Percentiles rank a stretch among this genome's conserved stretches.
Evolutionary conservation across 30 jellyfish, hydroid and myxozoan species (phyloP).

Genomic region (Hydractinia echinata): DNA sequence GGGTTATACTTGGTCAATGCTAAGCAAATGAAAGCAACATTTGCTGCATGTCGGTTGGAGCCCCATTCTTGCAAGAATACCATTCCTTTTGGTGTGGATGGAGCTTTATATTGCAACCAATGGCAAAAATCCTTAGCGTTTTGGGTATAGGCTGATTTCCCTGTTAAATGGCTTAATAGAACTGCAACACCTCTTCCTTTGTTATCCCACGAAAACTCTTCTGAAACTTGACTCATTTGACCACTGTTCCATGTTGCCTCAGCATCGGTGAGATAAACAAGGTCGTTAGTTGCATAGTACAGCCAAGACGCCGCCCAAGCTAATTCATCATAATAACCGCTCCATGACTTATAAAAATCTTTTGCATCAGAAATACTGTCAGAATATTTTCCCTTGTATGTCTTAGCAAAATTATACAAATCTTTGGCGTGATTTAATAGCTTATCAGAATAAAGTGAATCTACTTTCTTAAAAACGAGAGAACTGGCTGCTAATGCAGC

Average conservation of each 20-base stretch:
- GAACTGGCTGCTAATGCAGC: slow-evolving; percentile 78
- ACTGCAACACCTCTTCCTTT: slow-evolving; percentile 62
- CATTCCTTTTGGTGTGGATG: slow-evolving; percentile 54
- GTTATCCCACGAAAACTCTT: slow-evolving; percentile 78
- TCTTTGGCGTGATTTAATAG: slow-evolving; percentile 60
- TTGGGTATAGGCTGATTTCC: slow-evolving; percentile 16
- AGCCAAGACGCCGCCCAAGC: slow-evolving; percentile 76
- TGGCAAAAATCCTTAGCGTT: slow-evolving; percentile 45
- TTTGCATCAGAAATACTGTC: slow-evolving; percentile 54
- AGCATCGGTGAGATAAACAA: slow-evolving; percentile 43
- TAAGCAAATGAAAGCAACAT: slow-evolving; percentile 63
- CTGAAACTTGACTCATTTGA: not conserved
- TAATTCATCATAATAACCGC: slow-evolving; percentile 67
- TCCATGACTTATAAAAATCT: slow-evolving; percentile 46
- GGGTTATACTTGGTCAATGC: slow-evolving; percentile 28
- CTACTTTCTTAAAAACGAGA: slow-evolving; percentile 32
- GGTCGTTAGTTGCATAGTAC: slow-evolving; percentile 50
- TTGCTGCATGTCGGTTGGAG: slow-evolving; percentile 70
- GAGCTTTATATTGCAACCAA: slow-evolving; percentile 7
- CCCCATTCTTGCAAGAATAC: slow-evolving; percentile 70
- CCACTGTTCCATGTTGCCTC: not conserved
- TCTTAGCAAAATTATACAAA: slow-evolving; percentile 55
- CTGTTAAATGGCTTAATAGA: slow-evolving; percentile 43
- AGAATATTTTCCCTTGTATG: slow-evolving; percentile 48
- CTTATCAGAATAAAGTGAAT: slow-evolving; percentile 27